These are phyloP conservation scores for Gasteruption jaculator DNA, from an alignment of 2,888 invertebrate genomes.

Conservation along the genomic window DNA sequence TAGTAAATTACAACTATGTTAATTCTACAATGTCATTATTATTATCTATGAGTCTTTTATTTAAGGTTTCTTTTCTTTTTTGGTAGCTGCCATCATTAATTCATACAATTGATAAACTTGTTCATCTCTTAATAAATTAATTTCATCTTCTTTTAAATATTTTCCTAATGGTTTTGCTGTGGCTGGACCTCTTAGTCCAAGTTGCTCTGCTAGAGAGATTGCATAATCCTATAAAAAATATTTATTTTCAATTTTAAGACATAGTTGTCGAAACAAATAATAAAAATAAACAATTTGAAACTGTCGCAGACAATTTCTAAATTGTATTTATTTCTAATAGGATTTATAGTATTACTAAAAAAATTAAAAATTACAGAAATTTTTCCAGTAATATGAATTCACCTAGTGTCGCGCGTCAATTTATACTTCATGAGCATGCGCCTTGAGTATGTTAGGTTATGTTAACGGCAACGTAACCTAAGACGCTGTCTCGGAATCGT, in stretches of 20 bases:
- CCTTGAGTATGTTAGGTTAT: no score
- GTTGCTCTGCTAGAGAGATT: constrained; percentile 67
- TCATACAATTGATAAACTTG: constrained; percentile 84
- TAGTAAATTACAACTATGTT: background rate
- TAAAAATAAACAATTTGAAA: no score
- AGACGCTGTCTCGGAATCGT: constrained; percentile 10
- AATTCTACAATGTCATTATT: constrained; percentile 10
- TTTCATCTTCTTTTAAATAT: constrained; percentile 58
- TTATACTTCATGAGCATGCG: no score
- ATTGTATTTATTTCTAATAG: no score
- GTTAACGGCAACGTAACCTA: no score
- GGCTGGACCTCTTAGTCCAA: constrained; percentile 63
- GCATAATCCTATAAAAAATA: constrained; percentile 67
- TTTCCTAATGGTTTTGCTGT: constrained; percentile 62
- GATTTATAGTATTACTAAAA: no score
- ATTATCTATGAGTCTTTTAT: no score
- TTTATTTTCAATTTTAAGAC: background rate
- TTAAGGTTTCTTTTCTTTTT: constrained; percentile 35
- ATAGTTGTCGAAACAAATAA: background rate
- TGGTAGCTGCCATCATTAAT: constrained; percentile 67
- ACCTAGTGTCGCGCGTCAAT: no score
- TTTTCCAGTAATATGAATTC: no score
- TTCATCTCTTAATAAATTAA: constrained; percentile 74
- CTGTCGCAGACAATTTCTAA: no score
- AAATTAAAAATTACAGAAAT: no score